phyloP scores from a whole-genome alignment of 64 coral and sea anemone species.

The Montipora cactus region DNA sequence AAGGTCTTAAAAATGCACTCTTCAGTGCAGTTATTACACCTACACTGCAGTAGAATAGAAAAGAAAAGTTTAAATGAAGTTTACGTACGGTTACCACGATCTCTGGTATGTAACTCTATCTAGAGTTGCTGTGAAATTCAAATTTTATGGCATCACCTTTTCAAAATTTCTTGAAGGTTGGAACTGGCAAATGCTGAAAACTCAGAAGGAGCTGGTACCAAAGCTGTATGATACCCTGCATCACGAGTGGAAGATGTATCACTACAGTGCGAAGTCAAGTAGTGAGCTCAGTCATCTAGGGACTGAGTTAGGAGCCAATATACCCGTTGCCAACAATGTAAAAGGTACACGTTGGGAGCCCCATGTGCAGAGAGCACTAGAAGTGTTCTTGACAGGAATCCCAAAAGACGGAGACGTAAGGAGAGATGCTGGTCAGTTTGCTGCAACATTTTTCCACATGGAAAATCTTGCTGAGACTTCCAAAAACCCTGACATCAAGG shows the following conservation, averaged over 20 bases:
- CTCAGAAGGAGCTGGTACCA: constrained; percentile 47
- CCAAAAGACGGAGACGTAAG: constrained; percentile 39
- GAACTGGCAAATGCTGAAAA: constrained; percentile 36
- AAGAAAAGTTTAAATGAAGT: no score
- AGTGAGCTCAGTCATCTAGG: constrained; percentile 45
- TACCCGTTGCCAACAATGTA: background rate
- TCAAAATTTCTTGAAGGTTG: constrained; percentile 25
- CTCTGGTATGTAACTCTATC: no score
- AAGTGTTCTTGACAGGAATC: constrained; percentile 2
- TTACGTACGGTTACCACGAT: no score
- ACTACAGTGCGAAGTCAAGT: constrained; percentile 58
- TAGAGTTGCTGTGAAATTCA: no score
- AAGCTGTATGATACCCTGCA: constrained; percentile 53
- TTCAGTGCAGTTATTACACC: no score
- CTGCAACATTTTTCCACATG: constrained; percentile 27
- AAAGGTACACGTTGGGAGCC: constrained; percentile 60
- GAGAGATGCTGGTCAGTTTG: constrained; percentile 53
- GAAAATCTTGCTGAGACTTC: no score
- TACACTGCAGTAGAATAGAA: no score
- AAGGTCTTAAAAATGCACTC: no score
- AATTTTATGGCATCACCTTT: no score
- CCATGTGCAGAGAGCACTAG: constrained; percentile 35
- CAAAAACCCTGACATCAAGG: constrained; percentile 51
- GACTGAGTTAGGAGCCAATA: constrained; percentile 14
- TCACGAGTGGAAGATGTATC: constrained; percentile 12